phyloP scores from a whole-genome alignment of 30 jellyfish, hydroid and myxozoan genomes.

The Catostylus mosaicus region DNA sequence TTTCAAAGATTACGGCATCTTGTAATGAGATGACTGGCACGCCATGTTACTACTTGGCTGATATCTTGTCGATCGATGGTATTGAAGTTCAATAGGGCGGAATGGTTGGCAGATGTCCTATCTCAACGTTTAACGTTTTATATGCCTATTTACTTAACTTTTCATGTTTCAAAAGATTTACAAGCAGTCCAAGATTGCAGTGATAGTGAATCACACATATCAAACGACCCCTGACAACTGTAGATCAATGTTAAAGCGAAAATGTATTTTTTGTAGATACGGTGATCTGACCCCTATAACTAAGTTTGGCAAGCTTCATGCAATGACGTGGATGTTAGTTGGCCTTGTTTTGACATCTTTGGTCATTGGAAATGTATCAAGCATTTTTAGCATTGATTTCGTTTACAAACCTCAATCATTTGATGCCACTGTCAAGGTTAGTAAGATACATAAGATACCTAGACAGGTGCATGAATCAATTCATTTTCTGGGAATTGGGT shows the following conservation, averaged over 20 bases:
- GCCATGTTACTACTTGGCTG: no score
- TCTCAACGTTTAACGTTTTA: neutral
- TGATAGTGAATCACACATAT: neutral
- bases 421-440: constrained; percentile 5
- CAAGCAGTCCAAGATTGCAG: neutral
- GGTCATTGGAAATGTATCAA: constrained; percentile 43
- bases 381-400: constrained; percentile 4
- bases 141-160: neutral
- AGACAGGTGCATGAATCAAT: neutral
- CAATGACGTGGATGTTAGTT: constrained; percentile 39
- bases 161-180: neutral
- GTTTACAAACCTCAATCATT: constrained; percentile 1
- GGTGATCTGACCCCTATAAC: constrained; percentile 48
- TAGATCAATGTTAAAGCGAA: neutral
- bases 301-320: constrained; percentile 17
- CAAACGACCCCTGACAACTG: neutral
- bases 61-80: no score
- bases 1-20: no score
- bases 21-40: no score
- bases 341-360: constrained; percentile 36
- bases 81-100: neutral
- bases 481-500: no score
- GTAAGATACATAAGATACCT: neutral
- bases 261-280: constrained; percentile 25
- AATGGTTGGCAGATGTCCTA: neutral